A percentile compares a stretch with the other conserved stretches of the same genome.
phyloP scores from a whole-genome alignment of 2,797 vertebrate genomes.

The Alexandromys oeconomus region DNA sequence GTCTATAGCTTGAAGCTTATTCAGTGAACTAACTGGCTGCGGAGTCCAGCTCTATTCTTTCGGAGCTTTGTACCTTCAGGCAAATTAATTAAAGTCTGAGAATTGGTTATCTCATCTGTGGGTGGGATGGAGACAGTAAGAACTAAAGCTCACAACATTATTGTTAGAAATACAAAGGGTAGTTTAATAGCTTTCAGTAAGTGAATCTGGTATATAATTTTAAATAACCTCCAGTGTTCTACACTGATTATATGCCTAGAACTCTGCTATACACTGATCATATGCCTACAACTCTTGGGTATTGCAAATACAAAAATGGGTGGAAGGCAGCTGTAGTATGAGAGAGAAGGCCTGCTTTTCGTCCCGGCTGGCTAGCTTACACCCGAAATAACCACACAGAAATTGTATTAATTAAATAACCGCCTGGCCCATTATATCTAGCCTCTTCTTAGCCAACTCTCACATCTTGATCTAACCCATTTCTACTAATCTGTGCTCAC shows the following conservation, averaged over 20 bases:
- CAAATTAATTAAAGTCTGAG: constrained; percentile 50
- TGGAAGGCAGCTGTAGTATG: neutral
- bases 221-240: neutral
- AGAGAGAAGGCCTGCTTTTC: too few relatives aligned
- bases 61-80: constrained; percentile 46
- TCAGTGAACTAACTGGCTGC: constrained; percentile 48
- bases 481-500: too few relatives aligned
- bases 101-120: constrained; percentile 51
- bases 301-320: neutral
- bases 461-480: too few relatives aligned
- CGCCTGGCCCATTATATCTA: too few relatives aligned
- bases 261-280: neutral
- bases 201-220: neutral
- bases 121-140: neutral
- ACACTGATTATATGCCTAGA: neutral
- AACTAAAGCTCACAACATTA: neutral
- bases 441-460: too few relatives aligned
- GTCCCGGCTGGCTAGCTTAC: too few relatives aligned
- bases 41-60: constrained; percentile 34
- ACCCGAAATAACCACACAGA: too few relatives aligned
- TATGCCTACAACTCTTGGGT: neutral
- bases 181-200: neutral
- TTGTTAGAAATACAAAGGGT: neutral
- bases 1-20: constrained; percentile 73
- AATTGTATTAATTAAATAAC: too few relatives aligned